Conservation (phyloP, 2,888 invertebrate species). For the Exocentrus adspersus region DNA sequence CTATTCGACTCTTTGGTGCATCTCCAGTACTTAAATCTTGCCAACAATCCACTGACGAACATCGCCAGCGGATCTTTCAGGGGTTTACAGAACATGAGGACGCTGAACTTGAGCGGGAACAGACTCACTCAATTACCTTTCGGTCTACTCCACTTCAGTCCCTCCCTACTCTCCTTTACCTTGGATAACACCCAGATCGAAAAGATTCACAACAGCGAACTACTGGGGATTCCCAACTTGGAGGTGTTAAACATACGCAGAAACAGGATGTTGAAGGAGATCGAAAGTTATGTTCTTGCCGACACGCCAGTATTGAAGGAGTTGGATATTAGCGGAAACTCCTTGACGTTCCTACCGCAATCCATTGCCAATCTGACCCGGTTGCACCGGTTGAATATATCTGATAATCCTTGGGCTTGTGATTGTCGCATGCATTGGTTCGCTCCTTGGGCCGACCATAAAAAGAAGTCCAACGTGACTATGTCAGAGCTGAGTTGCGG, state of each 20-base stretch:
- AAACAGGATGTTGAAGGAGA: slow-evolving; percentile 70
- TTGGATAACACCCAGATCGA: slow-evolving; percentile 75
- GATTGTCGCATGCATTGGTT: slow-evolving; percentile 75
- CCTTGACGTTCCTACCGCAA: slow-evolving; percentile 75
- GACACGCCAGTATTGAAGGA: slow-evolving; percentile 70
- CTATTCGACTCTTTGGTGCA: slow-evolving; percentile 75
- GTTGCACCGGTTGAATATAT: slow-evolving; percentile 73
- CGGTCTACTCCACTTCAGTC: slow-evolving; percentile 73
- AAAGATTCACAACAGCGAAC: slow-evolving; percentile 72
- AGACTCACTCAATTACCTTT: slow-evolving; percentile 68
- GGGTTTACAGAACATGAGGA: slow-evolving; percentile 67
- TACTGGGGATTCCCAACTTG: slow-evolving; percentile 72
- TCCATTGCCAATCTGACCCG: slow-evolving; percentile 73
- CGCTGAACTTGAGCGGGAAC: slow-evolving; percentile 70
- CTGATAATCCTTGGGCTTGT: slow-evolving; percentile 84
- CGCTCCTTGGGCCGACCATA: slow-evolving; percentile 58
- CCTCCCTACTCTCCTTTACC: slow-evolving; percentile 69
- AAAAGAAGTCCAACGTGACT: slow-evolving; percentile 63
- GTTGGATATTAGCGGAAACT: slow-evolving; percentile 77
- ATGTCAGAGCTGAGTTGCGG: slow-evolving; percentile 73
- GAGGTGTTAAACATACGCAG: slow-evolving; percentile 70
- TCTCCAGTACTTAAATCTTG: slow-evolving; percentile 71
- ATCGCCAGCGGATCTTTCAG: slow-evolving; percentile 71
- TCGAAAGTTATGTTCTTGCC: slow-evolving; percentile 72
- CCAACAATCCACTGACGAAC: slow-evolving; percentile 70